Conservation (phyloP, 2,888 invertebrate genomes). For the Nezara viridula region DNA sequence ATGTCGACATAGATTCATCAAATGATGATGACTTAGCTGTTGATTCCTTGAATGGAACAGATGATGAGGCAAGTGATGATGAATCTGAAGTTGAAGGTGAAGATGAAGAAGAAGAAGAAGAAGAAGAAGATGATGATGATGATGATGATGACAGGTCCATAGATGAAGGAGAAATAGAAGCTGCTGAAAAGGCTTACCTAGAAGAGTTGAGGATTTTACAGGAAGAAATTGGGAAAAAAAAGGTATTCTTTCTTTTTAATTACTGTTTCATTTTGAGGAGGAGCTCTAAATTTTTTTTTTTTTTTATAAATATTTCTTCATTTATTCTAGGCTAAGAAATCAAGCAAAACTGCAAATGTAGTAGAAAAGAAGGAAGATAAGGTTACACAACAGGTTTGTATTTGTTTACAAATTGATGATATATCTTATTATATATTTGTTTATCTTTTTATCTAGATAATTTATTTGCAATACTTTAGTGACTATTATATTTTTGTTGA, state of each 20-base stretch:
- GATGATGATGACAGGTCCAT: constrained; percentile 12
- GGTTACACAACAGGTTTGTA: background rate
- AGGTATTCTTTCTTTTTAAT: background rate
- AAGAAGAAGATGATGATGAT: constrained; percentile 16
- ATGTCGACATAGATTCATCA: background rate
- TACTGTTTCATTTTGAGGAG: background rate
- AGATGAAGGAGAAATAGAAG: constrained; percentile 41
- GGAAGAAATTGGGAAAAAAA: background rate
- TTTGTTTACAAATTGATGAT: background rate
- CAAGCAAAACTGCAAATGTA: background rate
- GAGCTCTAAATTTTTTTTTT: background rate
- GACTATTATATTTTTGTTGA: background rate
- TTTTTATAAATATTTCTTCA: background rate
- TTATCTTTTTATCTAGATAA: no score
- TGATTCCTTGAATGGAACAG: background rate
- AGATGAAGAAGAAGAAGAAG: constrained; percentile 27
- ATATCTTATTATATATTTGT: background rate
- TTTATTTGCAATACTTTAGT: no score
- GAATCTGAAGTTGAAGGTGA: background rate
- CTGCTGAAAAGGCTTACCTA: constrained; percentile 23
- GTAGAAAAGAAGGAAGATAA: constrained; percentile 2
- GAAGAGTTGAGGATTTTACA: background rate
- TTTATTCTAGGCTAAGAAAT: background rate
- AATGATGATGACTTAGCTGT: background rate
- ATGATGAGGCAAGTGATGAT: background rate